Evolutionary conservation across 2,797 vertebrate genomes (phyloP).

Genomic region (Hippocampus kuda): DNA sequence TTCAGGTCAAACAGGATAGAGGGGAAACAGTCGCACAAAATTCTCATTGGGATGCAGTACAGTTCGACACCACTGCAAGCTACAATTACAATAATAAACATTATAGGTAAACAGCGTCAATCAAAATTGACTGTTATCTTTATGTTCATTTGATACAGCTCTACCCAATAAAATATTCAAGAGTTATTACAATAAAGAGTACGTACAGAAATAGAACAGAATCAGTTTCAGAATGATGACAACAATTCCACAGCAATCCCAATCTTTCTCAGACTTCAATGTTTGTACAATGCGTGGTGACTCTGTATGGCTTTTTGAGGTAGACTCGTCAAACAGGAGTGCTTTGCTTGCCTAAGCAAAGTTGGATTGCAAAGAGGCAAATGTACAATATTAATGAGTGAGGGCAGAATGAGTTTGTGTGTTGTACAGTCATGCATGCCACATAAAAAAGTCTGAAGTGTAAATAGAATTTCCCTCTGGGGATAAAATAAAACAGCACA

Average conservation of each 20-base stretch:
- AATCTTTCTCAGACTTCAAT: background rate
- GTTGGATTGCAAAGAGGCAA: background rate
- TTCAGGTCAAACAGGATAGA: too few relatives aligned
- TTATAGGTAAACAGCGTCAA: too few relatives aligned
- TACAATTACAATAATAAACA: too few relatives aligned
- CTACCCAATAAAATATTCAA: too few relatives aligned
- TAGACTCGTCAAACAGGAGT: constrained; percentile 9
- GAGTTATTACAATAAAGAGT: background rate
- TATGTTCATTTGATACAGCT: too few relatives aligned
- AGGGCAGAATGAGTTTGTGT: background rate
- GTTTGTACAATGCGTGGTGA: background rate
- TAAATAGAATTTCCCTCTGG: background rate
- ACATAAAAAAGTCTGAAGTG: background rate
- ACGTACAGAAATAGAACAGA: background rate
- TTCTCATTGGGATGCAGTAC: too few relatives aligned
- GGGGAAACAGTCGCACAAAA: too few relatives aligned
- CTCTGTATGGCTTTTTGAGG: constrained; percentile 16
- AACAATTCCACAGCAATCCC: background rate
- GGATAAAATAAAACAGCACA: background rate
- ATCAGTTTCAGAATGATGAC: background rate
- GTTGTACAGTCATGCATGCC: background rate
- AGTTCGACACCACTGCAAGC: too few relatives aligned
- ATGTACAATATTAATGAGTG: background rate
- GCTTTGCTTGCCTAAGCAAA: background rate
- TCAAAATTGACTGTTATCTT: too few relatives aligned